Base-by-base conservation (phyloP, 2,888 invertebrate genomes). In the Yponomeuta sedellus region DNA sequence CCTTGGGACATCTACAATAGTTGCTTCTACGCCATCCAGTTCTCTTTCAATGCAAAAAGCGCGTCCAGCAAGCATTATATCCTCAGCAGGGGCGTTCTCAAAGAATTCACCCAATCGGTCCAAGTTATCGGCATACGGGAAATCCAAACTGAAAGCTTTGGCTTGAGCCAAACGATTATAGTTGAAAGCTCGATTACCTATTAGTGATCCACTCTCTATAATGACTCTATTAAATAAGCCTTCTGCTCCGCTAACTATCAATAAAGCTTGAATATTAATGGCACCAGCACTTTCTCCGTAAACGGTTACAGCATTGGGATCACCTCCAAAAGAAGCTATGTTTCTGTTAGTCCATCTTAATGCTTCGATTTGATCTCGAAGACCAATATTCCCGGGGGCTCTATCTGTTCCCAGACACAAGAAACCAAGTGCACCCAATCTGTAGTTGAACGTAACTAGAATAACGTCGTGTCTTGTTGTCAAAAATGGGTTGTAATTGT, bases 271-370 rank as follows among this genome's bases (percentile, higher is more conserved):
- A 5, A 56, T 39, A n/a, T 40, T 57, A 3, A 25, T n/a, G 1
- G 56, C 44, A 16, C 62, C 61, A 34, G 61, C 61, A 20, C 66
- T 66, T 28, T 62, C 61, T 11, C 66, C 66, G 44, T 66, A 66
- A 12, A 66, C 10, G 4, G 66, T 66, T 2, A 66, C 56, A 28
- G 44, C 28, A n/a, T 61, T 62, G 22, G 66, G 63, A 28, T 81
- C 70, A 10, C 82, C 82, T 16, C 76, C 77, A 67, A 82, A 82
- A 6, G 71, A 69, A 5, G 44, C 65, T 12, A 80, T 79, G 69
- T 82, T 80, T 64, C 70, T 64, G 58, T 77, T 69, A 2, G 78
- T 70, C 66, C 66, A 66, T n/a, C 52, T 44, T 34, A 66, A 56
- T 5, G 62, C 66, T n/a, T 22, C 52, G 2, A 66, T 52, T 10